A percentile compares a stretch with the other conserved stretches of the same genome.
These are phyloP conservation scores for Polyommatus iphigenia DNA, from an alignment of 2,888 invertebrate species.

Conservation along the genomic window DNA sequence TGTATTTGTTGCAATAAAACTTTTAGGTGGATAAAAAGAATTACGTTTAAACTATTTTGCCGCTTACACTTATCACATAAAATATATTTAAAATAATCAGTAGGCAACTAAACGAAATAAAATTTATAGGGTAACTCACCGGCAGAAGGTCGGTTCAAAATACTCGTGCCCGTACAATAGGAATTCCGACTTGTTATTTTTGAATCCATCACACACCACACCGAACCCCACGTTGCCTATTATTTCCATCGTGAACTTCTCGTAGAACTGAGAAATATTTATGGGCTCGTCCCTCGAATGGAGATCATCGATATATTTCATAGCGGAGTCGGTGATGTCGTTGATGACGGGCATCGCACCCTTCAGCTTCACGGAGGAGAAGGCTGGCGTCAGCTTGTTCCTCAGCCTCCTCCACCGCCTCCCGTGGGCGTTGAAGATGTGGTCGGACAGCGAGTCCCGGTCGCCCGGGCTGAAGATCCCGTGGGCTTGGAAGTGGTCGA, in stretches of 20 bases:
- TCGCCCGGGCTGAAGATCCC: conserved; percentile 82
- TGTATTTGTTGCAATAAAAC: neutral
- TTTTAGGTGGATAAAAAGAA: neutral
- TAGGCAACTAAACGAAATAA: neutral
- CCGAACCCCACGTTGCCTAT: conserved; percentile 82
- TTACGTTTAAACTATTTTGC: neutral
- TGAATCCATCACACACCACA: conserved; percentile 80
- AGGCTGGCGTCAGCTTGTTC: conserved; percentile 82
- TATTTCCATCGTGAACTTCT: conserved; percentile 82
- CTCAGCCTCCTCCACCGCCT: conserved; percentile 83
- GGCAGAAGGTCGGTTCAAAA: conserved; percentile 63
- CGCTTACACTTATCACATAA: neutral
- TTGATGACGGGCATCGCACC: conserved; percentile 82
- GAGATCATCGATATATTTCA: conserved; percentile 59
- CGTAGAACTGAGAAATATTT: conserved; percentile 79
- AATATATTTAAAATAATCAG: neutral
- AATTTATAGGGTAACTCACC: conserved; percentile 53
- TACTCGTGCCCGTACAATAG: conserved; percentile 68
- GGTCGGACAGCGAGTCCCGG: conserved; percentile 81
- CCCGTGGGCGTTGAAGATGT: conserved; percentile 80
- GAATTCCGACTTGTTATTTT: conserved; percentile 78
- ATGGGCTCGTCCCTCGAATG: conserved; percentile 57
- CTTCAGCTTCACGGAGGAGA: conserved; percentile 84
- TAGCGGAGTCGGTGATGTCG: conserved; percentile 76
- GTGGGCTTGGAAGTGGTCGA: conserved; percentile 83